Base-by-base conservation (phyloP, 1,140 invertebrate species). In the Drosophila sp. region DNA sequence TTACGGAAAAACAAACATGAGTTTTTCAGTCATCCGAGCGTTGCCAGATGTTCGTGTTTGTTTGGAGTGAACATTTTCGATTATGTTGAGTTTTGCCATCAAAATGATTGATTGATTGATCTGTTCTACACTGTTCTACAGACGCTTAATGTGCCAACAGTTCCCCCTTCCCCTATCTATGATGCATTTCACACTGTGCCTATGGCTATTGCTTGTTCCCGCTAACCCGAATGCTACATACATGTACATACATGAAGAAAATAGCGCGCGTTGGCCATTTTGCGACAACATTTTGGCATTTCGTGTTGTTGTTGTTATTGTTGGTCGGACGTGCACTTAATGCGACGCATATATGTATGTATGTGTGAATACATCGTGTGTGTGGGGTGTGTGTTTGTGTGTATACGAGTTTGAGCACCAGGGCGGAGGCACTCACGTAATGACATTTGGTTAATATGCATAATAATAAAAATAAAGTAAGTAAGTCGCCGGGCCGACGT, bases 371-470 rank as follows among this genome's bases (percentile, higher is more conserved):
- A 44, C 41, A 44, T 44, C 41, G 17, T 44, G 23, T 27, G 33
- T 1, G 35, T 25, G 11, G 23, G 25, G 33, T 1, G 35, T 25
- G 11, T 29, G 25, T 29, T 29, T 8, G 8, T 10, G 38, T 17
- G 54, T 11, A 58, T 23, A 33, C 4, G 27, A 10, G 38, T 25
- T n/a, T 1, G 40, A 10, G 50, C 2, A 10, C 11, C 2, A 25
- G 32, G n/a, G 8, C 29, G 33, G 7, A 64, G 17, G 8, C 8
- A 25, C 2, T 27, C 7, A 44, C 56, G 62, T 60, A 66, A 66
- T 70, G 79, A 72, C 75, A 72, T 71, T 70, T 67, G 73, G 71
- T 77, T 77, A 74, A 77, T 77, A 74, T 76, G 74, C 74, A 76
- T 76, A 76, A 76, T 69, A 76, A 70, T 77, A 73, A 69, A 76